Evolutionary conservation across 1,140 invertebrate species (phyloP).

Genomic region (Brachionus plicatilis): DNA sequence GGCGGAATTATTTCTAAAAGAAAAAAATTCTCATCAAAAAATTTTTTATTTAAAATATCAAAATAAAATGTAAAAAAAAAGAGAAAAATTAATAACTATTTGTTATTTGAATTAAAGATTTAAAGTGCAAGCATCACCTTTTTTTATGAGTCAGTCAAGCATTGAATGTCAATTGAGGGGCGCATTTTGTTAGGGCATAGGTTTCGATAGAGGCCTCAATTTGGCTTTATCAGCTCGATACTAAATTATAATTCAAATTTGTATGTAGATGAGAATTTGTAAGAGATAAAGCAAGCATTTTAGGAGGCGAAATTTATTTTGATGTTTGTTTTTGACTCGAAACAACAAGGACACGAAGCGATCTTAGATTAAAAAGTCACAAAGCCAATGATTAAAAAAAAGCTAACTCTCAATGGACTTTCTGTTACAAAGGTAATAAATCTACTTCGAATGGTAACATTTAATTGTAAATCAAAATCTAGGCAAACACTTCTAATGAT

Average conservation of each 20-base stretch:
- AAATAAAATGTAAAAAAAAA: not conserved
- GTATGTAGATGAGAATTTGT: not conserved
- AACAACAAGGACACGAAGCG: not conserved
- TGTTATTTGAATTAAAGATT: not conserved
- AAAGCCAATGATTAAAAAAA: not conserved
- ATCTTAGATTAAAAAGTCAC: constrained; percentile 6
- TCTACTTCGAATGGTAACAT: constrained; percentile 15
- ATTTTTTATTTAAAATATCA: not conserved
- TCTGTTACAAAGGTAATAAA: constrained; percentile 24
- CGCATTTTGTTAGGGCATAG: not conserved
- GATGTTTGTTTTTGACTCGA: not conserved
- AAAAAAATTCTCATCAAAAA: not conserved
- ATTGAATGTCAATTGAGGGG: not conserved
- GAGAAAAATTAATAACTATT: not conserved
- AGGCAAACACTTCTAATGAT: constrained; percentile 13
- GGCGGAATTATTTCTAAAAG: too few species aligned
- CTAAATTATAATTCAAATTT: not conserved
- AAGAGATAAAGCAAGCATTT: not conserved
- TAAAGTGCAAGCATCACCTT: not conserved
- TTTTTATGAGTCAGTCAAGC: not conserved
- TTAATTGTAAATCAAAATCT: constrained; percentile 29
- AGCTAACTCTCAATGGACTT: not conserved
- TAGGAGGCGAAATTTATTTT: not conserved
- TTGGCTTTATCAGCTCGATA: not conserved
- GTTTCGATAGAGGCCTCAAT: not conserved